phyloP scores from a whole-genome alignment of 2,113 vertebrate genomes.

The Uropsilus gracilis region DNA sequence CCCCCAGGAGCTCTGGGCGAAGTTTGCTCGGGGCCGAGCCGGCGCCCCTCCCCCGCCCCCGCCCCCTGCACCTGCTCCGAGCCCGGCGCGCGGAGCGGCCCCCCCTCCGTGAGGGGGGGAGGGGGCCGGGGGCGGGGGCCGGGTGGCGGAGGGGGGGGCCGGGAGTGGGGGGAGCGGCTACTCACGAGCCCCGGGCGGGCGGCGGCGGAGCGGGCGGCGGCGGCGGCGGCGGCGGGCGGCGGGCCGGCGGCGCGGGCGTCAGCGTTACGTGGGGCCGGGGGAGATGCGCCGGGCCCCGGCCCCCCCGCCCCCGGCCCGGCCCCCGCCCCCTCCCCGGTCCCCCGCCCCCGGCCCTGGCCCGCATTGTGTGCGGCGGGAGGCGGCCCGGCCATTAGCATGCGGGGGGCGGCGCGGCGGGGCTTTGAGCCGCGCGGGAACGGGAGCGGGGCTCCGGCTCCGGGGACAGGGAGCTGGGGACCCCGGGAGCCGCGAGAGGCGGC shows the following conservation, averaged over 20 bases:
- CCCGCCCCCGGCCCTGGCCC: conserved; percentile 77
- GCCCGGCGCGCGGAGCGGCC: conserved; percentile 58
- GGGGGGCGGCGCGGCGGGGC: conserved; percentile 76
- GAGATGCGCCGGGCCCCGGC: conserved; percentile 79
- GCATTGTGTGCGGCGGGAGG: conserved; percentile 79
- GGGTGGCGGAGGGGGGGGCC: conserved; percentile 46
- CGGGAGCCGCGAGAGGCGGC: conserved; percentile 61
- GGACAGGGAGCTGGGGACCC: conserved; percentile 65
- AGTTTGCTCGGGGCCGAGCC: conserved; percentile 77
- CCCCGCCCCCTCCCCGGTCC: conserved; percentile 77
- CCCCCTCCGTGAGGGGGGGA: conserved; percentile 54
- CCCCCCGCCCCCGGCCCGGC: conserved; percentile 73
- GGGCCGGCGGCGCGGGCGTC: conserved; percentile 80
- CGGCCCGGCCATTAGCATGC: conserved; percentile 80
- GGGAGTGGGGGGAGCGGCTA: conserved; percentile 67
- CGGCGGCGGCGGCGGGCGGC: conserved; percentile 73
- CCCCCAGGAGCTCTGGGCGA: conserved; percentile 70
- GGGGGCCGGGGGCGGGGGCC: conserved; percentile 59
- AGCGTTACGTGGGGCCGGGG: conserved; percentile 80
- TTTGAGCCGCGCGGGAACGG: conserved; percentile 57
- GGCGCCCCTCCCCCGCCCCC: conserved; percentile 68
- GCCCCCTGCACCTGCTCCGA: conserved; percentile 72
- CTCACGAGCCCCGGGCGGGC: conserved; percentile 71
- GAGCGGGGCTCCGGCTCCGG: conserved; percentile 50
- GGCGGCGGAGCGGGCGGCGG: conserved; percentile 71